Evolutionary conservation across 2,113 vertebrate species (phyloP), one percentile per base, ranked within the genome.

Genomic region (Forbesichthys papilliferus): DNA sequence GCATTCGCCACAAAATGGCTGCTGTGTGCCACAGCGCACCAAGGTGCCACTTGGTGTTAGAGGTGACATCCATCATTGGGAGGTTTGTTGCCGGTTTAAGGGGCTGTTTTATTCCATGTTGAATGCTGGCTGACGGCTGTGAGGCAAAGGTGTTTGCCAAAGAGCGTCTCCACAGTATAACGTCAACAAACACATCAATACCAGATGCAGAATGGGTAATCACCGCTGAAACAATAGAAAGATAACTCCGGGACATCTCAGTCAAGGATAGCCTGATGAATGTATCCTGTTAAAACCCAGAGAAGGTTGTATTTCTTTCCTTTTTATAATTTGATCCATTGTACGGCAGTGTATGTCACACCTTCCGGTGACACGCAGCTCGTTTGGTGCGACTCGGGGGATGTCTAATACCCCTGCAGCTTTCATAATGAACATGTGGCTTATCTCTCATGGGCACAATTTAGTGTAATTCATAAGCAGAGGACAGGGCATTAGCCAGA

Each of bases 341-440:
- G 84, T 79, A 60, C 78, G 58, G 58, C 78, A 80, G 86, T 86
- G 90, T 86, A 85, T 89, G 88, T 90, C 87, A 89, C 63, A 13
- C 75, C 70, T 78, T 84, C 82, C 80, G 79, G 84, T 87, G 85
- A 91, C 90, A 88, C 73, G 85, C 71, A 74, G 85, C 88, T 90
- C 82, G 79, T 88, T 90, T 89, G 79, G 80, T 71, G 66, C 68
- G 85, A 87, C 87, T 88, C 90, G 61, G 80, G 88, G 90, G 90
- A 91, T 87, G 83, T 83, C 86, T 90, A 91, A 88, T 87, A 87
- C 88, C 90, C 90, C 88, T 84, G 85, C 90, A 90, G 90, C 86
- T 88, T 91, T 90, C 88, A 86, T 91, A 89, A 90, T 88, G 90
- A 91, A 91, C 90, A 91, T 91, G 90, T 91, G 90, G 88, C 88